Evolutionary conservation across 2,113 vertebrate species (phyloP).

Genomic region (Chinchilla lanigera): DNA sequence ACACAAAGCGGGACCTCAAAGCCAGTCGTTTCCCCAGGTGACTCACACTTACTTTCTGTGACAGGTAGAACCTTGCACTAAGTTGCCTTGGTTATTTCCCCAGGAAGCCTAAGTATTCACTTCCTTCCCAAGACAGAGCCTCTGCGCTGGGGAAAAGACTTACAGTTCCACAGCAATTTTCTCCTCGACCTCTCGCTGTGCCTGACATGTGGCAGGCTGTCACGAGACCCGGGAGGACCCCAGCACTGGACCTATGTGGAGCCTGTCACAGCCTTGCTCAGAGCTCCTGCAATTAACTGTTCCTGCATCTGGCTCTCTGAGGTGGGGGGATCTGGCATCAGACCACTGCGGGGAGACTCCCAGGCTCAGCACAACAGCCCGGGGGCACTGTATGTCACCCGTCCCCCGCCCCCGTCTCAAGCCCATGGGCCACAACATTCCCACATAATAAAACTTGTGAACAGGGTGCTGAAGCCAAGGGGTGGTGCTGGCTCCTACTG

Average conservation of each 20-base stretch:
- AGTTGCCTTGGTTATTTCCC: neutral
- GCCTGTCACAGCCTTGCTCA: neutral
- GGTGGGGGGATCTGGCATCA: neutral
- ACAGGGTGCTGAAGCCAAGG: neutral
- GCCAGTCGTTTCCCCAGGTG: neutral
- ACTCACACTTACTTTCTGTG: neutral
- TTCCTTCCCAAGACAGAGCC: neutral
- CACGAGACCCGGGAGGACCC: neutral
- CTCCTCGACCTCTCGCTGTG: neutral
- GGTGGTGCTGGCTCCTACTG: neutral
- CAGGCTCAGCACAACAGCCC: constrained; percentile 23
- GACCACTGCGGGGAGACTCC: neutral
- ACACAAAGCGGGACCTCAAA: neutral
- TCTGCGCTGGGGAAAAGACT: neutral
- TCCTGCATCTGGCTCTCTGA: neutral
- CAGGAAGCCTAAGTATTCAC: neutral
- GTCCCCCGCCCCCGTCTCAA: constrained; percentile 4
- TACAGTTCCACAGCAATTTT: neutral
- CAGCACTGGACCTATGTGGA: neutral
- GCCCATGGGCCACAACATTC: constrained; percentile 26
- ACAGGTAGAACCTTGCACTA: neutral
- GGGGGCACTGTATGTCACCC: neutral
- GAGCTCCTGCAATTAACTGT: neutral
- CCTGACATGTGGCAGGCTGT: neutral
- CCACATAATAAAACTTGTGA: constrained; percentile 52